Evolutionary conservation across 2,113 vertebrate species (phyloP), one percentile per base, ranked within the genome.

Genomic region (Xiphorhynchus elegans): DNA sequence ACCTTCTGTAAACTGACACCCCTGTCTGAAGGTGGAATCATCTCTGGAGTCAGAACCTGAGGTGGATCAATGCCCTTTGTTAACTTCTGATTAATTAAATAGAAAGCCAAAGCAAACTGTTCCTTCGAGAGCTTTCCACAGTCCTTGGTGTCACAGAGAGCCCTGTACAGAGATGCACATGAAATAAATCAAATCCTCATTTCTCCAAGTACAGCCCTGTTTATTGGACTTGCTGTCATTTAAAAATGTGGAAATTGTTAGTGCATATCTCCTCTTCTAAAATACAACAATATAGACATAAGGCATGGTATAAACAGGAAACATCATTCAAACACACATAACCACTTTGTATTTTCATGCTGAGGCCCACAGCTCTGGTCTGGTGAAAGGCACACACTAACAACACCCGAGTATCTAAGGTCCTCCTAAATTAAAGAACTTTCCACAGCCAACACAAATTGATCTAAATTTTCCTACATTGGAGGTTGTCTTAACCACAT

Each of bases 41-140:
- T 99, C 70, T 99, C 99, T 24, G 98, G 97, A 86, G 98, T 97
- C 78, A 99, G 98, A 82, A 84, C 97, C 84, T 99, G 99, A 75
- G 99, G 99, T 80, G 99, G 99, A 73, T 99, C 99, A 78, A 98
- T 95, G 80, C 99, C 99, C 96, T 99, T 99, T 28, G 97, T 97
- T 94, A 99, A 95, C 96, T 99, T 99, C 96, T 99, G 99, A 97
- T 99, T 99, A 97, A 99, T 99, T 90, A 99, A 98, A 97, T 99
- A 97, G 86, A 99, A 99, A 28, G 99, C 99, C 98, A 99, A 97
- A 19, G 99, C 99, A 98, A 99, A 99, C 95, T 99, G 99, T 55
- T 99, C 99, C 94, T 99, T 98, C 93, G 98, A 99, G 96, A 99
- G 98, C 95, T 99, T 99, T 55, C 99, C 99, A 1, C 99, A 98